Conservation (phyloP, 2,113 vertebrate genomes). For the Oncorhynchus mykiss region DNA sequence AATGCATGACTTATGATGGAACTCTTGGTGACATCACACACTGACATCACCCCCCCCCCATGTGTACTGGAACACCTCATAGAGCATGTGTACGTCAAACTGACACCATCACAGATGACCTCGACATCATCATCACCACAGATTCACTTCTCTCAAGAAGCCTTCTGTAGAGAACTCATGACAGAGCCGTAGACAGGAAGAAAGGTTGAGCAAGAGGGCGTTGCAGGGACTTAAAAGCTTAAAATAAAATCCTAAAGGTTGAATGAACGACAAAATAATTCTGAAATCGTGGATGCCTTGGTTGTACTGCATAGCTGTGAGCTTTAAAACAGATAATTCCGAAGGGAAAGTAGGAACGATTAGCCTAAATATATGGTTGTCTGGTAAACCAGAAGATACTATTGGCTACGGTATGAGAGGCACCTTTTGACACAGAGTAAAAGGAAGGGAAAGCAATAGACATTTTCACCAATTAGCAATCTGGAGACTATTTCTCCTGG, state of each 20-base stretch:
- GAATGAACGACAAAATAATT: neutral
- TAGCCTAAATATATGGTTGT: neutral
- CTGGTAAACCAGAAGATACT: neutral
- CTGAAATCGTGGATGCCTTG: too few species aligned
- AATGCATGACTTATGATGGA: neutral
- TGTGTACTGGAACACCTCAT: conserved; percentile 30
- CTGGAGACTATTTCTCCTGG: neutral
- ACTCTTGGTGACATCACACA: conserved; percentile 43
- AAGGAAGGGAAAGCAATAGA: neutral
- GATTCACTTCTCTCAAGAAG: conserved; percentile 28
- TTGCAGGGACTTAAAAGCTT: neutral
- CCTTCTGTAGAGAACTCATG: neutral
- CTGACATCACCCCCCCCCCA: conserved; percentile 50
- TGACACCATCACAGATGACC: conserved; percentile 36
- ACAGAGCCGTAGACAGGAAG: neutral
- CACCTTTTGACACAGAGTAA: neutral
- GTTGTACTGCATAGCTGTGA: too few species aligned
- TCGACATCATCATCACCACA: neutral
- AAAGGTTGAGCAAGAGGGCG: neutral
- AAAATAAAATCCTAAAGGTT: neutral
- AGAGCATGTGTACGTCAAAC: neutral
- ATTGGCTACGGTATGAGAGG: too few species aligned
- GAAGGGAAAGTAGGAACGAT: neutral
- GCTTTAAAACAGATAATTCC: too few species aligned
- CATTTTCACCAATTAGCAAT: neutral